phyloP scores from a whole-genome alignment of 2,888 invertebrate species.

The Cinara cedri region DNA sequence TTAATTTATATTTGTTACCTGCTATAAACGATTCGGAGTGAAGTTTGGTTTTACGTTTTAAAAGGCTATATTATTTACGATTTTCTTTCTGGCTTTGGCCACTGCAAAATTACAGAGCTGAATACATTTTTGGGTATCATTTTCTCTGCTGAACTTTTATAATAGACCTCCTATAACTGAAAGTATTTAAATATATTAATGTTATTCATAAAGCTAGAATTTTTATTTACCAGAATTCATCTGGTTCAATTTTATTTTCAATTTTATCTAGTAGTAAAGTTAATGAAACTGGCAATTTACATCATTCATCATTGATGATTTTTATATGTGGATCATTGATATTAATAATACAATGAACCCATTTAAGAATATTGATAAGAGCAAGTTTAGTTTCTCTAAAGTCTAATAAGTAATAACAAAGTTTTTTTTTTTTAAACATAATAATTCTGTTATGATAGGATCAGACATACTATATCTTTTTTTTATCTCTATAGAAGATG shows the following conservation, averaged over 20 bases:
- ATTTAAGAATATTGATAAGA: background rate
- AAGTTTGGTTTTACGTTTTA: no score
- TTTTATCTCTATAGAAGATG: background rate
- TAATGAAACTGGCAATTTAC: background rate
- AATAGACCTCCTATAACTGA: no score
- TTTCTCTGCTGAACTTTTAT: no score
- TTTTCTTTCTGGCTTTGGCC: no score
- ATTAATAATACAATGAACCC: background rate
- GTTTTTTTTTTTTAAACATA: background rate
- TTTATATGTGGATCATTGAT: background rate
- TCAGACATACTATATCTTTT: conserved; percentile 10
- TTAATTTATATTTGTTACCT: no score
- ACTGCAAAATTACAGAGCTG: no score
- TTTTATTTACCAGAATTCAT: background rate
- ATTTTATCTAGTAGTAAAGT: background rate
- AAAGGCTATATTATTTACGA: no score
- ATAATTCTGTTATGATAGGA: background rate
- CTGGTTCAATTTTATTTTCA: background rate
- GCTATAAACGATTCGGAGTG: no score
- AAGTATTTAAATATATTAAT: no score
- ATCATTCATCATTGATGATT: background rate
- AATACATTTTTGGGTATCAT: no score
- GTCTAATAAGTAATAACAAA: background rate
- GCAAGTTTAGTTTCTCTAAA: background rate
- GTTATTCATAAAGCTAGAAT: background rate